Evolutionary conservation across 2,113 vertebrate genomes (phyloP), one percentile per base, ranked within the genome.

Genomic region (Mola mola): DNA sequence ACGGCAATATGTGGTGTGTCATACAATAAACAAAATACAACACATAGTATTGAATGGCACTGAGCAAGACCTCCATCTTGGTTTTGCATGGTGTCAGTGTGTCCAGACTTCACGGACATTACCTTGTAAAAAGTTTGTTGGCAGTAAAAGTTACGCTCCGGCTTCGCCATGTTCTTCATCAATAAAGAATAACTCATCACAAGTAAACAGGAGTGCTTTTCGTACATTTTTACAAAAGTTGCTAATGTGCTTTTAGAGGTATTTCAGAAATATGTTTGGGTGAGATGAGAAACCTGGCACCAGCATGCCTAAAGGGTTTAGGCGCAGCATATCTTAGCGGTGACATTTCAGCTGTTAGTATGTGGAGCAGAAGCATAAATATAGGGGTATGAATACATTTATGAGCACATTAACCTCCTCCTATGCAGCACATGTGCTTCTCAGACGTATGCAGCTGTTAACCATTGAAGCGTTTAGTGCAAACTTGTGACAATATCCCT

Each of bases 281-380:
- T 47, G 33, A 86, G 74, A 83, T 81, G 82, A 87, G 75, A 80
- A 83, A 79, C 82, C 64, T 60, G 71, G 78, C 78, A 81, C 80
- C 71, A 42, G 75, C 80, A 64, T 77, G 75, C 64, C 66, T 84
- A 87, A 88, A 86, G 46, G 86, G 80, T 88, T 89, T 88, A 83
- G 83, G 82, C 73, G 11, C 57, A 62, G 82, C 72, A 51, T 83
- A 83, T 89, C 85, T 81, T 37, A 75, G 57, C 36, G 58, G 74
- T 83, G 72, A 77, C 88, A 81, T 84, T 87, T 87, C 79, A 87
- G 86, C 85, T 90, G 87, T 88, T 80, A 46, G 66, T 42, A 51
- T 75, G 74, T 49, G 62, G 38, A 66, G 66, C 49, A 29, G 56
- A 44, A 70, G 70, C 71, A 68, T 80, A 80, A 86, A 84, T 84